Base-by-base conservation (phyloP, 92 coral and sea anemone species). In the Umimayanthus kanabou region DNA sequence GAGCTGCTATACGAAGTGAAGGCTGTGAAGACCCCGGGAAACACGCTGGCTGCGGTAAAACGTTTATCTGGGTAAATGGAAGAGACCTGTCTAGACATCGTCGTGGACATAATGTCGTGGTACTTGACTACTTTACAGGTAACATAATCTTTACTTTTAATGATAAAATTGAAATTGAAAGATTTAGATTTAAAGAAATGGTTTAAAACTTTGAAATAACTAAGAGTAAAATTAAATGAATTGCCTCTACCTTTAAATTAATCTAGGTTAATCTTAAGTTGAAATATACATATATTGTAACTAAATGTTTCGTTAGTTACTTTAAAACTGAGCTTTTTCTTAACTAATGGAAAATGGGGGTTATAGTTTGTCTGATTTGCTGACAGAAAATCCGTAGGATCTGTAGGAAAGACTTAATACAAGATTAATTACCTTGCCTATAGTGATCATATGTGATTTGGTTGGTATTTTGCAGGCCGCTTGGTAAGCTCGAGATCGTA, bases 51-150 rank as follows among this genome's bases (percentile, higher is more conserved):
- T 83, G 84, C 25, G 91, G 91, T 76, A 78, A 57, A 23, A 77
- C 91, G 2, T 89, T 75, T 39, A 89, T 89, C 11, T 82, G 67
- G 82, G 80, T 89, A 4, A 89, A 89, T 78, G 91, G 91, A 26
- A 82, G 87, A 82, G 88, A 89, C 23, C 57, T 74, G 33, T 85
- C 91, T 5, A 75, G 61, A 66, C 85, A 89, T 39, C 73, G 80
- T 30, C 72, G 91, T 39, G 91, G 91, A 23, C 42, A 82, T 26
- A 89, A 89, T 66, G 80, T 89, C 22, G 91, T 76, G 22, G 82
- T 89, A 5, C 15, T 89, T 67, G 76, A 89, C 75, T 61, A 70
- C 47, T 61, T 25, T 42, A 89, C 91, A n/a, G 91, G 91, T 89
- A 73, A 28, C 29, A 18, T 40, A 4, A n/a, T 39, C 25, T 6